These are phyloP conservation scores for Decapterus maruadsi DNA, from an alignment of 2,797 vertebrate genomes.

Conservation along the genomic window DNA sequence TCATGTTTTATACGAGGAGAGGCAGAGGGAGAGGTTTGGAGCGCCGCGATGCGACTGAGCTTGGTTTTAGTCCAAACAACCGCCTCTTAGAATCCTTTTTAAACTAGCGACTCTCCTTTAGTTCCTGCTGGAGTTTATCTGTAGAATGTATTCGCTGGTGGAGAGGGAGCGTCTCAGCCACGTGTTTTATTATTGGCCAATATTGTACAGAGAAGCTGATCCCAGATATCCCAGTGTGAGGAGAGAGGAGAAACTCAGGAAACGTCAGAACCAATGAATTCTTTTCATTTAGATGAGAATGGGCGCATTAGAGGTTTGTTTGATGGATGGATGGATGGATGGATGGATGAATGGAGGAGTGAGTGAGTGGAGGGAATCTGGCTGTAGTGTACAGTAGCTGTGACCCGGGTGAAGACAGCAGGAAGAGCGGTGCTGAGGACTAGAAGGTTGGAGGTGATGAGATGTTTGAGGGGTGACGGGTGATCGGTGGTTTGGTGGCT, in stretches of 20 bases:
- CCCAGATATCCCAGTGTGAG: slow-evolving; percentile 50
- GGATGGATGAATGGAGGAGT: background rate
- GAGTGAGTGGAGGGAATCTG: slow-evolving; percentile 11
- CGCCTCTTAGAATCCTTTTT: slow-evolving; percentile 32
- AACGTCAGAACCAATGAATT: slow-evolving; percentile 77
- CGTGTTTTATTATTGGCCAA: slow-evolving; percentile 56
- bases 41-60: slow-evolving; percentile 24
- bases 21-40: slow-evolving; percentile 35
- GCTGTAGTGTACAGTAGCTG: slow-evolving; percentile 41
- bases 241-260: slow-evolving; percentile 78
- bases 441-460: background rate
- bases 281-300: slow-evolving; percentile 57
- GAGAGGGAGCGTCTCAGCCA: slow-evolving; percentile 24
- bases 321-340: slow-evolving; percentile 6
- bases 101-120: slow-evolving; percentile 44
- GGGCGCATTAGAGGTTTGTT: slow-evolving; percentile 23
- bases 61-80: slow-evolving; percentile 61
- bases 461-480: slow-evolving; percentile 25
- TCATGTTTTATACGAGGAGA: slow-evolving; percentile 45
- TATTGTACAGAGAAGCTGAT: slow-evolving; percentile 64
- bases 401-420: slow-evolving; percentile 39
- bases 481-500: slow-evolving; percentile 40
- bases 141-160: slow-evolving; percentile 60
- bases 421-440: slow-evolving; percentile 11
- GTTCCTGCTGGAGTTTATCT: slow-evolving; percentile 57